phyloP scores from a whole-genome alignment of 2,888 invertebrate genomes.

The Gnatocerus cornutus region DNA sequence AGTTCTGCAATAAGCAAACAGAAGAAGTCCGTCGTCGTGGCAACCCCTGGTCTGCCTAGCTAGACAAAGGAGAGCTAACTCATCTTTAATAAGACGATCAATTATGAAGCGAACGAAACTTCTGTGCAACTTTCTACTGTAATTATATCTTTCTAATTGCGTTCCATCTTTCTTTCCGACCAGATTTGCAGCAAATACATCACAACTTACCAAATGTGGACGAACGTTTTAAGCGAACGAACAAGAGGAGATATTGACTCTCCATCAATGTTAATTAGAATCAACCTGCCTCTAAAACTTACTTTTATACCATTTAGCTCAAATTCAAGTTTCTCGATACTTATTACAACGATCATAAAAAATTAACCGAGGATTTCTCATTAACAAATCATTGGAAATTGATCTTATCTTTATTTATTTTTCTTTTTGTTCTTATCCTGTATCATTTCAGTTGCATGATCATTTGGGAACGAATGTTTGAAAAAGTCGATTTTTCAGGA shows the following conservation, averaged over 20 bases:
- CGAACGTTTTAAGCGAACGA: slow-evolving; percentile 30
- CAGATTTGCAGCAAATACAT: slow-evolving; percentile 58
- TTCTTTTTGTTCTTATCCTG: too few relatives aligned
- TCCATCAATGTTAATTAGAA: slow-evolving; percentile 27
- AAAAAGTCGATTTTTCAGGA: too few relatives aligned
- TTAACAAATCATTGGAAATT: too few relatives aligned
- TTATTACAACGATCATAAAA: too few relatives aligned
- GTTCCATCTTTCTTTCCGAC: slow-evolving; percentile 59
- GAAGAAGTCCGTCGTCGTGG: slow-evolving; percentile 66
- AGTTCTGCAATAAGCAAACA: slow-evolving; percentile 70
- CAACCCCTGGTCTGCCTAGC: slow-evolving; percentile 62
- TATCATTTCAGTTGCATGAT: too few relatives aligned
- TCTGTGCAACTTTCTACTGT: slow-evolving; percentile 69
- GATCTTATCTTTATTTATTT: too few relatives aligned
- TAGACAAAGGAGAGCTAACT: slow-evolving; percentile 70
- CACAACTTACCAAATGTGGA: slow-evolving; percentile 46
- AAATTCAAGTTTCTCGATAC: too few relatives aligned
- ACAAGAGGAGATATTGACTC: slow-evolving; percentile 24
- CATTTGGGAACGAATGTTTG: too few relatives aligned
- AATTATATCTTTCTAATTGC: slow-evolving; percentile 70
- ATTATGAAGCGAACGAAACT: slow-evolving; percentile 70
- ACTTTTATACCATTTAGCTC: neutral
- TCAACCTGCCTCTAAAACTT: slow-evolving; percentile 13
- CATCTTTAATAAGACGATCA: slow-evolving; percentile 72
- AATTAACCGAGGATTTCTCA: too few relatives aligned